These are phyloP conservation scores for Zaprionus nigranus DNA, from an alignment of 1,140 invertebrate species.

Conservation along the genomic window DNA sequence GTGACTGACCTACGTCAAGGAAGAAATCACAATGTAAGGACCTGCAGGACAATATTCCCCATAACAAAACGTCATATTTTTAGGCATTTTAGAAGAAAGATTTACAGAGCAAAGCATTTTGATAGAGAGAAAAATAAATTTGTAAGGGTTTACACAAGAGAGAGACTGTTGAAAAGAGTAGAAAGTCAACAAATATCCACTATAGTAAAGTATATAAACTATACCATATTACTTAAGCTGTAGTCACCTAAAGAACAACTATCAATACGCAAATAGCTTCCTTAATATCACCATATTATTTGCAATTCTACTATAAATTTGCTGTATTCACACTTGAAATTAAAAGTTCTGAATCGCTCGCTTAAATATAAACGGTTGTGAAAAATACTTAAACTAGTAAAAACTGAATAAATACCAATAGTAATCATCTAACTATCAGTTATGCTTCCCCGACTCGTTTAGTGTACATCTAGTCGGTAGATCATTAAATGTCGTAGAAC, in stretches of 20 bases:
- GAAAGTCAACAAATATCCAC: slow-evolving; percentile 7
- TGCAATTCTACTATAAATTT: slow-evolving; percentile 33
- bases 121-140: neutral
- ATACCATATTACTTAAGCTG: neutral
- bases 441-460: slow-evolving; percentile 22
- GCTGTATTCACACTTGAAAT: neutral
- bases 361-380: slow-evolving; percentile 83
- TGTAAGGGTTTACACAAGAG: neutral
- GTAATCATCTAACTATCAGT: slow-evolving; percentile 4
- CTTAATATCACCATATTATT: slow-evolving; percentile 56
- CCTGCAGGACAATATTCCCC: slow-evolving; percentile 40
- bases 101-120: slow-evolving; percentile 28
- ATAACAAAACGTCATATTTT: slow-evolving; percentile 35
- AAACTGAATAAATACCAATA: neutral
- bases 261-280: slow-evolving; percentile 20
- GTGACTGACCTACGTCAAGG: slow-evolving; percentile 58
- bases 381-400: slow-evolving; percentile 33
- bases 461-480: slow-evolving; percentile 21
- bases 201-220: neutral
- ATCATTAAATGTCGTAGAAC: slow-evolving; percentile 16
- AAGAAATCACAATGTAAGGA: neutral
- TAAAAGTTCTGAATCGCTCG: slow-evolving; percentile 74
- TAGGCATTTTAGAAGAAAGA: slow-evolving; percentile 18
- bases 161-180: slow-evolving; percentile 9
- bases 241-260: slow-evolving; percentile 30